Base-by-base conservation (phyloP, 2,888 invertebrate species). In the Xestia ashworthii region DNA sequence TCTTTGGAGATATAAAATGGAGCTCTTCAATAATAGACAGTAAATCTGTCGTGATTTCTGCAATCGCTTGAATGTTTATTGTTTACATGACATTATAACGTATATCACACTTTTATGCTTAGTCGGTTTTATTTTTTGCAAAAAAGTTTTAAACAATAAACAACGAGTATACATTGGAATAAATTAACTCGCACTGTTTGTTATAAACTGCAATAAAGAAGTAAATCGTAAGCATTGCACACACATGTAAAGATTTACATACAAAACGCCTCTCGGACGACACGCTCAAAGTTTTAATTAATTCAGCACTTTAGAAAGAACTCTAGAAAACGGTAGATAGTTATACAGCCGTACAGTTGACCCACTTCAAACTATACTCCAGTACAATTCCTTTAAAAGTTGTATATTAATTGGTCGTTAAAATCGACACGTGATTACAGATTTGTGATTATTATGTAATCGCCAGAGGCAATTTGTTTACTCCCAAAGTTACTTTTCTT, bases 251-350 rank as follows among this genome's bases (percentile, higher is more conserved):
- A 67, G 5, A 83, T 80, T 80, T 68, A 77, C 68, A 83, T 75
- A 70, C 32, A 78, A 75, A 84, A 71, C 1, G 41, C 46, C 41
- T 46, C 46, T 64, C 5, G 8, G 9, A 58, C 48, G 70, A 44
- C 38, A 48, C 38, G 50, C 64, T 84, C 16, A 14, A 76, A 81
- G 73, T 88, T 81, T 84, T 75, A 87, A 88, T 88, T 76, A 78
- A 83, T 84, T 76, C 71, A 78, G 73, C 41, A 48, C 65, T 78
- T 48, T 12, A 80, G 74, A 73, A 80, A 69, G 11, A 72, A 55
- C 50, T 48, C 53, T 25, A 16, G 38, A 9, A 53, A 69, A 48
- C 62, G 50, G 68, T 81, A 71, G 41, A 48, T 53, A 69, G 12
- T 64, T 75, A 75, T 11, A 66, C 16, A 74, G 22, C 25, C 53